Evolutionary conservation across 2,888 invertebrate genomes (phyloP), one percentile per base, ranked within the genome.

Genomic region (Phania funesta): DNA sequence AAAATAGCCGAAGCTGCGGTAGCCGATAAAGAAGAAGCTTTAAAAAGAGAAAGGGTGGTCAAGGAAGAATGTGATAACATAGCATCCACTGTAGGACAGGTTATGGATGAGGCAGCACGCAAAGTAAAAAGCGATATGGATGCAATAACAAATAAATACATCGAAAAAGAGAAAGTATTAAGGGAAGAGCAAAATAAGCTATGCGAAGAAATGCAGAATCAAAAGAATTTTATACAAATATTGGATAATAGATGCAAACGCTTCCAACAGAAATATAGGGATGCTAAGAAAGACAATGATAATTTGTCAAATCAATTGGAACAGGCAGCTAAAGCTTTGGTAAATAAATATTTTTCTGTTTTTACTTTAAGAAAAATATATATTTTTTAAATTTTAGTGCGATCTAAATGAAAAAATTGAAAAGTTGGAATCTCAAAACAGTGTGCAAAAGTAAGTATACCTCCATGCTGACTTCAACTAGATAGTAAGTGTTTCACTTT

Each of bases 41-140:
- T 93, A 7, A 89, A 90, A 79, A 90, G 92, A 29, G 93, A 94
- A 86, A 88, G 88, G 52, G 84, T 89, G 56, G 89, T 91, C 3
- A 86, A 89, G 92, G 94, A 92, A 75, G 94, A 95, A 90, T 88
- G 93, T 35, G 86, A 89, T 7, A 90, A 92, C 83, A 86, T 94
- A 26, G 93, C 93, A 50, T 90, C 92, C 58, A 91, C 90, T 0
- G 90, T 94, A 65, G 90, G 92, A 0, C 92, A 91, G 64, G 90
- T 93, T 0, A 92, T 93, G 87, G 92, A 92, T 44, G 93, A 94
- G 62, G 92, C 93, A 0, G 93, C 93, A 79, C 87, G 90, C 0
- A 92, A 92, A 80, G 92, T 93, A 44, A 93, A 93, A 85, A 91
- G 87, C n/a, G 94, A 95, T 88, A 90, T 94, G 60, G 92, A 92